Conservation (phyloP, 2,888 invertebrate genomes). For the Tiphia femorata region DNA sequence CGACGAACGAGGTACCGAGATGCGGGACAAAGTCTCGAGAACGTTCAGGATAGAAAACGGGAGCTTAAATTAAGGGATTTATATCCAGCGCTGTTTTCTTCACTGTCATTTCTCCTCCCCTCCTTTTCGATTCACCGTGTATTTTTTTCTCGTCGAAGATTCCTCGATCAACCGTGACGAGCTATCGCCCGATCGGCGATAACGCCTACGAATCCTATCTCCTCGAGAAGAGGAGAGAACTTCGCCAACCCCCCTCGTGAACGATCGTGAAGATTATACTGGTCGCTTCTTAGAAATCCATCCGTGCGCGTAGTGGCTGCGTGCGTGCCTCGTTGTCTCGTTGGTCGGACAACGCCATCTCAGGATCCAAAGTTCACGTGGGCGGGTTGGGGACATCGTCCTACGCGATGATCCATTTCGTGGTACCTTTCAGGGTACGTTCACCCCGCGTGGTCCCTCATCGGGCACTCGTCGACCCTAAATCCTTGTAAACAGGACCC, state of each 20-base stretch:
- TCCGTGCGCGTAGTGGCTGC: no score
- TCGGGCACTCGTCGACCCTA: background rate
- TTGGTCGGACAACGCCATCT: conserved; percentile 6
- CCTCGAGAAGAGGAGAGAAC: background rate
- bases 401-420: conserved; percentile 36
- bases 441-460: conserved; percentile 39
- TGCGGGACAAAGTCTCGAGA: no score
- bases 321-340: background rate
- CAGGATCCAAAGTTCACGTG: conserved; percentile 26
- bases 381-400: conserved; percentile 44
- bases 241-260: background rate
- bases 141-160: background rate
- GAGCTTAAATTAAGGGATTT: no score
- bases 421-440: conserved; percentile 53
- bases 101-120: background rate
- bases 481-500: conserved; percentile 14
- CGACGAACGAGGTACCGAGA: no score
- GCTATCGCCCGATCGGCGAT: background rate
- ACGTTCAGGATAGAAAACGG: no score
- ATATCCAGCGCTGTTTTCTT: no score
- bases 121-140: background rate
- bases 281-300: conserved; percentile 44
- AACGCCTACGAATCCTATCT: background rate
- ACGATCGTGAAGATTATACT: no score
- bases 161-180: background rate